Base-by-base conservation (phyloP, 2,113 vertebrate genomes). In the Cettia cetti region DNA sequence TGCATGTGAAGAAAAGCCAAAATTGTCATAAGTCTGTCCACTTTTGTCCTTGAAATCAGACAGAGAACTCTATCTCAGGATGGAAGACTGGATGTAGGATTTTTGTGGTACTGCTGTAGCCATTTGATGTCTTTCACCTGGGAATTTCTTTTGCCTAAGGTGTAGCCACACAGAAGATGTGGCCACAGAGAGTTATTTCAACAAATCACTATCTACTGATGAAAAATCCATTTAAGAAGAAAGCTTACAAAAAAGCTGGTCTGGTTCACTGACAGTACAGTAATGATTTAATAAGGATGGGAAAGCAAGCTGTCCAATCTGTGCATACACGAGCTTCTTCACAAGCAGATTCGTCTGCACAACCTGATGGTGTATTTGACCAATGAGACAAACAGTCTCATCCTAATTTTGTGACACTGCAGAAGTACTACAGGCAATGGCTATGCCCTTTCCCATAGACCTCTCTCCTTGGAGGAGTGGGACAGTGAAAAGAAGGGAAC, bases 11-110 rank as follows among this genome's bases (percentile, higher is more conserved):
- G 15, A 68, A 80, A 86, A 47, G 20, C 35, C 1, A 5, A 80
- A 63, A 30, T n/a, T 39, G 4, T 17, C 3, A 0, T 52, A 60
- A 65, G 5, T 2, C 1, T 66, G n/a, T 49, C 47, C 37, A 26
- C 13, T 22, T 75, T 75, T 70, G 50, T 66, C 28, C 40, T 69
- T 70, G 40, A 52, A 52, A 90, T 47, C 15, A 45, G 66, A 49
- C 15, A 31, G 8, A 16, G 4, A 7, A 30, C 14, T 91, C n/a
- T 24, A 82, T 19, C 9, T 9, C 27, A 64, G 23, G 45, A 45
- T 1, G 12, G 30, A 69, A 65, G 65, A 23, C 11, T 65, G 35
- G 13, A 39, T 35, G 8, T 23, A 64, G 44, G 35, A 45, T 59
- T 40, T 80, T 56, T 42, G 37, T 1, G 0, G 49, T 59, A 54